These are phyloP conservation scores for Gymnodraco acuticeps DNA, from an alignment of 2,797 vertebrate species.

Conservation along the genomic window DNA sequence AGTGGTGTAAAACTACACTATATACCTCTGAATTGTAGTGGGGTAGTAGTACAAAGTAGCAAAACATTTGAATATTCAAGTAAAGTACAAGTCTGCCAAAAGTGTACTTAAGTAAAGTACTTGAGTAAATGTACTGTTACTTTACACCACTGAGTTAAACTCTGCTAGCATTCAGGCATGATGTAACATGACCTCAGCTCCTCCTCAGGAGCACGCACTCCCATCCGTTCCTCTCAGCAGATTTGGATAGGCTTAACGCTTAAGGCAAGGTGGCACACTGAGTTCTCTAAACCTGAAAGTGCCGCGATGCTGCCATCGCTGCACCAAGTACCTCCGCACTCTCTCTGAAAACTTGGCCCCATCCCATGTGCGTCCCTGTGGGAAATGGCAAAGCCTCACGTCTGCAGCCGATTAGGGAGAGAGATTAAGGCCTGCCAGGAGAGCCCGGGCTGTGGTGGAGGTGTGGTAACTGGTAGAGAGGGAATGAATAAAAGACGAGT, in stretches of 20 bases:
- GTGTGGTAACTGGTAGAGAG: slow-evolving; percentile 76
- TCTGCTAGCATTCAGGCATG: slow-evolving; percentile 38
- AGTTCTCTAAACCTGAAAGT: slow-evolving; percentile 35
- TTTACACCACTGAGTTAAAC: slow-evolving; percentile 19
- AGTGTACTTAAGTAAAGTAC: no score
- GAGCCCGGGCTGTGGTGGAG: slow-evolving; percentile 77
- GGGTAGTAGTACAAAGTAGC: no score
- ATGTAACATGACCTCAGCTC: slow-evolving; percentile 37
- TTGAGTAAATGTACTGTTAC: no score
- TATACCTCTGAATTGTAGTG: no score
- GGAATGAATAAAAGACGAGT: slow-evolving; percentile 81
- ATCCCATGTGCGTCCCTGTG: slow-evolving; percentile 64
- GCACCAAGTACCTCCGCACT: slow-evolving; percentile 30
- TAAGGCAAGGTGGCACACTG: slow-evolving; percentile 14
- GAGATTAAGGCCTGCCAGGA: slow-evolving; percentile 81
- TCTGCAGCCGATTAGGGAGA: slow-evolving; percentile 78
- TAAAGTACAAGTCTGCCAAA: no score
- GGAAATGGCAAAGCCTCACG: slow-evolving; percentile 80
- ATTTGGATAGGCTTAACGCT: slow-evolving; percentile 22
- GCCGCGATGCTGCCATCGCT: slow-evolving; percentile 37
- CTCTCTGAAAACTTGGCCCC: slow-evolving; percentile 62
- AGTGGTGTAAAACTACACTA: no score
- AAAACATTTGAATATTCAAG: no score
- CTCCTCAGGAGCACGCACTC: neutral
- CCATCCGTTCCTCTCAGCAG: slow-evolving; percentile 12